Evolutionary conservation across 2,113 vertebrate species (phyloP), one percentile per base, ranked within the genome.

Genomic region (Helogale parvula): DNA sequence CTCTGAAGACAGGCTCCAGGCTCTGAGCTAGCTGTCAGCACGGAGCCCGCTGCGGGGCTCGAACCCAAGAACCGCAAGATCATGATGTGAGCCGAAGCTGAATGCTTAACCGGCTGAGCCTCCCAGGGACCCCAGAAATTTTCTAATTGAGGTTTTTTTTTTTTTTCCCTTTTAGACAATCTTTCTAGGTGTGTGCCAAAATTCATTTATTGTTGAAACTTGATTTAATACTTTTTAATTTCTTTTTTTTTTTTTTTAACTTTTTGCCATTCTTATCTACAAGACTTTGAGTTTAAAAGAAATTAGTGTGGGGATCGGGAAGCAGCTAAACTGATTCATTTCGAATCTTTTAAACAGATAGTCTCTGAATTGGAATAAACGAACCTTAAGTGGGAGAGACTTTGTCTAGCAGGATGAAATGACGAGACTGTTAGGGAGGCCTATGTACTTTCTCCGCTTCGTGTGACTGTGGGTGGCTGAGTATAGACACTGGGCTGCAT

Each of bases 141-240:
- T 95, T 68, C 83, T 82, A 65, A 29, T 74, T 47, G 12, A 19
- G 12, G n/a, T 94, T 69, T 54, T 54, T 60, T 60, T 54, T 60
- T 60, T 66, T 68, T 16, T 41, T 41, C 41, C 33, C 47, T 17
- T 50, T 90, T 92, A 93, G 93, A 52, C 89, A 69, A 50, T 95
- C 66, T 77, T 27, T 93, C 16, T 68, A 94, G 27, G 4, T 87
- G 21, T 74, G 27, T 63, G 29, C 71, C 33, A 76, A 13, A 93
- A 76, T 69, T 81, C 10, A 50, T 82, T 95, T 95, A 77, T 72
- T 94, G 19, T 71, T 87, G 33, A 90, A 97, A 86, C 50, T 93
- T 81, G 65, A 76, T 81, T 85, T 81, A 87, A 41, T 82, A 63
- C 27, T 87, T 89, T n/a, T 89, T n/a, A 82, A 33, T 47, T 47